Percentiles rank a stretch among this genome's conserved stretches.
Evolutionary conservation across 2,888 invertebrate species (phyloP).

Genomic region (Lepidocyrtinus sp.): DNA sequence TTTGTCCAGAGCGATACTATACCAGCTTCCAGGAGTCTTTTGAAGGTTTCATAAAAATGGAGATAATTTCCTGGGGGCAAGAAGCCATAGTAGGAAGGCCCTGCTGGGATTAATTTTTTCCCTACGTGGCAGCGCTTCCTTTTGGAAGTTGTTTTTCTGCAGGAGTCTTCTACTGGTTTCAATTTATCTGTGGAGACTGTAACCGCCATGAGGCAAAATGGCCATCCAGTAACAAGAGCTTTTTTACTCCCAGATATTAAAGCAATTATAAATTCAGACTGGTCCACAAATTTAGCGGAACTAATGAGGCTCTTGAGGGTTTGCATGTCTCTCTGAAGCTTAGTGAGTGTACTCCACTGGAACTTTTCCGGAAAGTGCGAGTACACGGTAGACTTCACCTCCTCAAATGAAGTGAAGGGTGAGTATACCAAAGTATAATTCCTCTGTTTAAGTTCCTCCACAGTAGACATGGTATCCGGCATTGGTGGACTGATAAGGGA

Average conservation of each 20-base stretch:
- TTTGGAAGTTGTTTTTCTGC: not conserved
- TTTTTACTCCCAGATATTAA: no score
- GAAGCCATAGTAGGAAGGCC: not conserved
- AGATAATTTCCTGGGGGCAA: conserved; percentile 1
- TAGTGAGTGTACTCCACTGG: no score
- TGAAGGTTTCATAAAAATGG: not conserved
- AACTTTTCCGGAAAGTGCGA: not conserved
- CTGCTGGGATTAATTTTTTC: not conserved
- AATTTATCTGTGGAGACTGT: no score
- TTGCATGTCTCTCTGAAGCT: no score
- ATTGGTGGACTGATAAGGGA: not conserved
- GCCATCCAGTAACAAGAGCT: not conserved
- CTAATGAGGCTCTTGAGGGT: no score
- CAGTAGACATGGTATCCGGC: not conserved
- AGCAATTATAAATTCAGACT: no score
- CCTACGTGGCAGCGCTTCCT: conserved; percentile 14
- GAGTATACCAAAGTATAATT: conserved; percentile 18
- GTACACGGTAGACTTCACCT: not conserved
- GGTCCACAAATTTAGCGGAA: no score
- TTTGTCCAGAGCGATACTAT: not conserved
- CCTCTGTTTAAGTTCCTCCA: not conserved
- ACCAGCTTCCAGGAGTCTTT: not conserved
- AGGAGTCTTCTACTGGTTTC: no score
- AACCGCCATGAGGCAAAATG: not conserved
- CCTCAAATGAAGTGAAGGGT: not conserved